These are phyloP conservation scores for Diaperis boleti DNA, from an alignment of 2,888 invertebrate species.

Conservation along the genomic window DNA sequence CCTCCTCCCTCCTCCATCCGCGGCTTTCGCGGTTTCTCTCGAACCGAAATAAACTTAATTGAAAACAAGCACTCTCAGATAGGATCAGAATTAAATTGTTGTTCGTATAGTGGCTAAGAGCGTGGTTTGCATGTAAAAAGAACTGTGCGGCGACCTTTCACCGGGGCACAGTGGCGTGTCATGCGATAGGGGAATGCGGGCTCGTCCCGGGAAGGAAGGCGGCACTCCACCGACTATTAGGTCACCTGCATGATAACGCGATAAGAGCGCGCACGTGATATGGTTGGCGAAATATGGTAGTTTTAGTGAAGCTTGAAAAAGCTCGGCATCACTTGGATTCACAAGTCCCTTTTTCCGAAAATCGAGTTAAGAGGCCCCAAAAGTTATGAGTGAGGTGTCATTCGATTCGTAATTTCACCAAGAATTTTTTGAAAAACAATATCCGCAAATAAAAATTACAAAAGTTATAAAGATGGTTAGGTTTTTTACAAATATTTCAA, in stretches of 20 bases:
- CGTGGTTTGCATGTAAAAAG: constrained; percentile 55
- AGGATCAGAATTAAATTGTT: constrained; percentile 57
- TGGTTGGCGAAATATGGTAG: constrained; percentile 29
- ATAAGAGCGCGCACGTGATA: constrained; percentile 38
- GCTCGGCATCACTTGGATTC: too few relatives aligned
- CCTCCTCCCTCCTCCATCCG: neutral
- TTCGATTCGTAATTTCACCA: too few relatives aligned
- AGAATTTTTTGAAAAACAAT: too few relatives aligned
- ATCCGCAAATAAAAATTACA: too few relatives aligned
- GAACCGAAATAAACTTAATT: constrained; percentile 59
- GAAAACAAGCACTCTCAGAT: constrained; percentile 59
- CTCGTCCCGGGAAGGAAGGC: constrained; percentile 40
- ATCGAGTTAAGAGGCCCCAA: too few relatives aligned
- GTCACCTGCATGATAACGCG: constrained; percentile 51
- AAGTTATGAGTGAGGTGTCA: too few relatives aligned
- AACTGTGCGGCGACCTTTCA: constrained; percentile 51
- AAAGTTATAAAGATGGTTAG: too few relatives aligned
- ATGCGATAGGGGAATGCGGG: constrained; percentile 55
- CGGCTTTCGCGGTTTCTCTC: constrained; percentile 47
- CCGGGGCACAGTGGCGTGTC: constrained; percentile 50
- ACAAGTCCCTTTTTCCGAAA: too few relatives aligned
- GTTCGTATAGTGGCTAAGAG: constrained; percentile 51
- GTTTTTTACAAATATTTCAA: too few relatives aligned
- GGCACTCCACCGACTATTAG: constrained; percentile 46
- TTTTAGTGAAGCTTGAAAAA: too few relatives aligned